A percentile compares a stretch with the other conserved stretches of the same genome.
phyloP scores from a whole-genome alignment of 2,888 invertebrate genomes.

The Trachelus troglodyta region DNA sequence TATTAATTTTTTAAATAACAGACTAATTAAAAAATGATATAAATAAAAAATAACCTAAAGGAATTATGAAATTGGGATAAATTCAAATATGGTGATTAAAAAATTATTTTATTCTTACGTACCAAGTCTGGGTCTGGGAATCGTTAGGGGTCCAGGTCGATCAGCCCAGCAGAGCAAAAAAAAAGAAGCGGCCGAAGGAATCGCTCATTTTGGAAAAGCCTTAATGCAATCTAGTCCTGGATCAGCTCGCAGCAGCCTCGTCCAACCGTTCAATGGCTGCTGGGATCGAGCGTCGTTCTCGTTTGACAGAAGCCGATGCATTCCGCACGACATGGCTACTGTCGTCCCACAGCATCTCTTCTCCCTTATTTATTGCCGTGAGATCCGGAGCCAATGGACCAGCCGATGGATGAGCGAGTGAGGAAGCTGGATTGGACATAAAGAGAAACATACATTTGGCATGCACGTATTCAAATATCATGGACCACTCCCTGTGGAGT shows the following conservation, averaged over 20 bases:
- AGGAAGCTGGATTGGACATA: conserved; percentile 17
- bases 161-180: background rate
- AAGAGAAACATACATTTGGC: conserved; percentile 46
- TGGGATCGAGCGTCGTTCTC: conserved; percentile 31
- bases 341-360: conserved; percentile 52
- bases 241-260: conserved; percentile 42
- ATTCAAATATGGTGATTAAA: background rate
- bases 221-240: conserved; percentile 59
- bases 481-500: conserved; percentile 33
- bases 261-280: conserved; percentile 36
- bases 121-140: conserved; percentile 45
- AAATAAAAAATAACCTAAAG: no score
- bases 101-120: background rate
- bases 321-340: conserved; percentile 60
- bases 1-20: background rate
- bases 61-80: no score
- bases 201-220: conserved; percentile 61
- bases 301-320: conserved; percentile 63
- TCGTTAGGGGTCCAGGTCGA: conserved; percentile 40
- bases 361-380: conserved; percentile 60
- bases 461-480: conserved; percentile 59
- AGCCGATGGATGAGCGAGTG: conserved; percentile 25
- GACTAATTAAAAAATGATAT: background rate
- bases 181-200: conserved; percentile 21
- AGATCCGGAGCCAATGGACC: conserved; percentile 47